Percentiles rank a stretch among this genome's conserved stretches.
Conservation (phyloP, 2,113 vertebrate species). For the Lanius collurio region DNA sequence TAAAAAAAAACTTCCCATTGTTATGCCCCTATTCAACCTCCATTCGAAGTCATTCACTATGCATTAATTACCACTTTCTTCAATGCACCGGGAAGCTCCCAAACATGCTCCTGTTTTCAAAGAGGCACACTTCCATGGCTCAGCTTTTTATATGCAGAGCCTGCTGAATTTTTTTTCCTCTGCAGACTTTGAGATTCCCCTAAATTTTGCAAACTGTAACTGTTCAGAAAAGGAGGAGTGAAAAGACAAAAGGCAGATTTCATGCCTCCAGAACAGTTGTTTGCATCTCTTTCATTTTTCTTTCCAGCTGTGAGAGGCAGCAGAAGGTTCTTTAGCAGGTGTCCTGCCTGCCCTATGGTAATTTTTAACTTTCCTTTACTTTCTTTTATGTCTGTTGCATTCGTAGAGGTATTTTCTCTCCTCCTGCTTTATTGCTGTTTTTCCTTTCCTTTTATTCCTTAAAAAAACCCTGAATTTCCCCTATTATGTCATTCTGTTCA, state of each 20-base stretch:
- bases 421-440: constrained; percentile 38
- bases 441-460: background rate
- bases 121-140: constrained; percentile 79
- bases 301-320: constrained; percentile 80
- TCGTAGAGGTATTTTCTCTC: constrained; percentile 48
- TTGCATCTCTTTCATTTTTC: constrained; percentile 83
- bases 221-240: constrained; percentile 70
- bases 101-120: constrained; percentile 79
- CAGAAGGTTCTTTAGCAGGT: constrained; percentile 79
- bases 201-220: constrained; percentile 82
- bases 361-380: constrained; percentile 80
- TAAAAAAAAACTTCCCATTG: constrained; percentile 75
- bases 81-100: constrained; percentile 71
- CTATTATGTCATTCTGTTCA: constrained; percentile 42
- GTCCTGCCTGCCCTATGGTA: constrained; percentile 78
- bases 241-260: constrained; percentile 81
- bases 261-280: constrained; percentile 76
- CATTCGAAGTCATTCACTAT: constrained; percentile 82
- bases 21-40: constrained; percentile 78
- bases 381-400: constrained; percentile 76
- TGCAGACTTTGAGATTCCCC: constrained; percentile 73
- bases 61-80: constrained; percentile 85
- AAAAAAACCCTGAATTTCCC: constrained; percentile 44
- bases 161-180: constrained; percentile 69
- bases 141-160: constrained; percentile 83